Evolutionary conservation across 2,113 vertebrate species (phyloP).

Genomic region (Oryzias curvinotus): DNA sequence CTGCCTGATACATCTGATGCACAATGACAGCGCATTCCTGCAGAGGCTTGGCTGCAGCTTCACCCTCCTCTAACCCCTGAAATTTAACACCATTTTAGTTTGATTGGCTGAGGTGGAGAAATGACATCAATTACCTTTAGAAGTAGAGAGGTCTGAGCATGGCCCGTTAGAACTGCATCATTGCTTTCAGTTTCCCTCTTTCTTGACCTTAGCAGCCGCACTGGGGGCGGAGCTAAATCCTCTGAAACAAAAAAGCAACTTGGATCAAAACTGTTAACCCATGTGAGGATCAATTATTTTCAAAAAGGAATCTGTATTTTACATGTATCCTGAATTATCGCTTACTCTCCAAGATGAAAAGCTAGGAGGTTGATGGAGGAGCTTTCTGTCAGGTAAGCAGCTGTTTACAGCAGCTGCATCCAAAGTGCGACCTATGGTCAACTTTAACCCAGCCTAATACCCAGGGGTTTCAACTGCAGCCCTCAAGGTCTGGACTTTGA

Average conservation of each 20-base stretch:
- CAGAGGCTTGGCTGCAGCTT: background rate
- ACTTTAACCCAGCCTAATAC: too few relatives aligned
- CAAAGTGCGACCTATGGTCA: too few relatives aligned
- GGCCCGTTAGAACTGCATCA: background rate
- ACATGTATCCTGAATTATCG: too few relatives aligned
- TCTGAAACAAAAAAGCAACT: constrained; percentile 21
- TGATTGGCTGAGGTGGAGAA: background rate
- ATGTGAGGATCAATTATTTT: too few relatives aligned
- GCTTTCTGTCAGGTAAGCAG: too few relatives aligned
- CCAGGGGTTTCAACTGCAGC: too few relatives aligned
- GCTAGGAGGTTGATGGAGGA: too few relatives aligned
- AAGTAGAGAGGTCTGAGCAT: constrained; percentile 7
- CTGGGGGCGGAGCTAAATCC: constrained; percentile 6
- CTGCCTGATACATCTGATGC: constrained; percentile 13
- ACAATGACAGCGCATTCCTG: constrained; percentile 16
- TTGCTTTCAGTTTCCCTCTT: constrained; percentile 38
- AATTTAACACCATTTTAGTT: constrained; percentile 1
- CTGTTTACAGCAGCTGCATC: too few relatives aligned
- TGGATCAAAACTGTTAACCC: background rate
- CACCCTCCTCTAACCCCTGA: constrained; percentile 28
- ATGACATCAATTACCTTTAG: constrained; percentile 30
- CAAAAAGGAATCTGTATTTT: too few relatives aligned
- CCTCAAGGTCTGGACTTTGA: too few relatives aligned
- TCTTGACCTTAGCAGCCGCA: constrained; percentile 31
- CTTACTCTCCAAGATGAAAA: too few relatives aligned